Base-by-base conservation (phyloP, 1,140 invertebrate genomes). In the Saccostrea cuccullata region DNA sequence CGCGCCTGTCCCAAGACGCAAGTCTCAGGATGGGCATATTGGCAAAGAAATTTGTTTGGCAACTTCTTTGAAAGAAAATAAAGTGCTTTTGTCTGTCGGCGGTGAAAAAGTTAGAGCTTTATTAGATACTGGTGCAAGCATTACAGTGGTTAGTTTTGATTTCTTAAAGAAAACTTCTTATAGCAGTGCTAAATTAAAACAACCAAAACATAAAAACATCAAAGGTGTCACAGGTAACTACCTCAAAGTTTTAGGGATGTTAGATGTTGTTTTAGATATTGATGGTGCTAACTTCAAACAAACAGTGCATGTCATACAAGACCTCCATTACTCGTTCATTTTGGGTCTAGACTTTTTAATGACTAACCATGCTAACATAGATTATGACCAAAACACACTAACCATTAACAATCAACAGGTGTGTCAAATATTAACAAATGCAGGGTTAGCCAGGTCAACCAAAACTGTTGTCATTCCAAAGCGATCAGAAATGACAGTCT, bases 291-390 rank as follows among this genome's bases (percentile, higher is more conserved):
- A 20, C 2, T 88, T 84, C 55, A 6, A n/a, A 3, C 82, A 85
- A 23, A 70, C 26, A 6, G 55, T 88, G 6, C 67, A 88, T 85
- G 84, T 88, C 6, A 30, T 85, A 36, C 20, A 73, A 13, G 60
- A 85, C 17, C 55, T 88, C n/a, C 87, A 88, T 40, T 83, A 88
- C 58, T 85, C 87, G 17, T 58, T 88, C 17, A 88, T 88, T 36
- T 82, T 88, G 73, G 83, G 83, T 58, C 26, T 88, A 12, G 83
- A 88, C 58, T 88, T 88, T 55, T 15, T 77, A 12, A 55, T 73
- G 30, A 15, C 55, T 15, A 9, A 60, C 26, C 36, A 70, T 23
- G 60, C 64, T 12, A 13, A 84, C 26, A 26, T 88, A 26, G 60
- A 36, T 36, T 36, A 36, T 36, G 30, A 36, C 30, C 30, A 36